Percentiles rank a stretch among this genome's conserved stretches.
Evolutionary conservation across 2,797 vertebrate species (phyloP).

Genomic region (Trachops cirrhosus): DNA sequence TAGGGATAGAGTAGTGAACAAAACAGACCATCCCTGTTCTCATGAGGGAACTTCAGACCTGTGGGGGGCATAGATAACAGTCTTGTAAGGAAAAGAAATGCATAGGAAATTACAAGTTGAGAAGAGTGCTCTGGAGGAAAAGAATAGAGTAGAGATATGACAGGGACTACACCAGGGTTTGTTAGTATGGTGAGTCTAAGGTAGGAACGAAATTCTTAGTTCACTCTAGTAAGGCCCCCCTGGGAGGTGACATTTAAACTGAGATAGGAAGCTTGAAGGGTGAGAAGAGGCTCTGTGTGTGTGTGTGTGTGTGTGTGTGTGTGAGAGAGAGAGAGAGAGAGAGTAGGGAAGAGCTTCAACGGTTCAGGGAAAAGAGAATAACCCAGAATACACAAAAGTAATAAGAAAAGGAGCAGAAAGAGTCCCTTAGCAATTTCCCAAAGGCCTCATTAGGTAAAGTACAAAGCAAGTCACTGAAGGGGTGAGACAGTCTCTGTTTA

Average conservation of each 20-base stretch:
- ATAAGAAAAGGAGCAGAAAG: neutral
- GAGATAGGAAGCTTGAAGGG: neutral
- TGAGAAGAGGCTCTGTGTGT: neutral
- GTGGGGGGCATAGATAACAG: neutral
- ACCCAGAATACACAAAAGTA: neutral
- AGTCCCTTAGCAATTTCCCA: neutral
- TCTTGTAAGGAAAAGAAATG: neutral
- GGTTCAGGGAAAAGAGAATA: neutral
- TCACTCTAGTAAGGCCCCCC: neutral
- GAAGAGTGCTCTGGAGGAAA: neutral
- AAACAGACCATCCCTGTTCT: neutral
- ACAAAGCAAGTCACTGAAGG: neutral
- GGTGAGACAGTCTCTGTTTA: neutral
- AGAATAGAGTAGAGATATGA: neutral
- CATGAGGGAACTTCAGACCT: neutral
- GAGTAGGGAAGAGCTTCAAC: neutral
- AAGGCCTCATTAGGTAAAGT: neutral
- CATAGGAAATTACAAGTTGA: neutral
- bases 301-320: neutral
- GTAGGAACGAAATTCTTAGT: neutral
- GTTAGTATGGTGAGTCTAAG: too few species aligned
- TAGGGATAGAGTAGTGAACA: neutral
- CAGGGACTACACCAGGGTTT: neutral
- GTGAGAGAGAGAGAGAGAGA: neutral
- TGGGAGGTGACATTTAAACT: neutral